Evolutionary conservation across 1,140 invertebrate genomes (phyloP), one percentile per base, ranked within the genome.

Genomic region (Apis cerana): DNA sequence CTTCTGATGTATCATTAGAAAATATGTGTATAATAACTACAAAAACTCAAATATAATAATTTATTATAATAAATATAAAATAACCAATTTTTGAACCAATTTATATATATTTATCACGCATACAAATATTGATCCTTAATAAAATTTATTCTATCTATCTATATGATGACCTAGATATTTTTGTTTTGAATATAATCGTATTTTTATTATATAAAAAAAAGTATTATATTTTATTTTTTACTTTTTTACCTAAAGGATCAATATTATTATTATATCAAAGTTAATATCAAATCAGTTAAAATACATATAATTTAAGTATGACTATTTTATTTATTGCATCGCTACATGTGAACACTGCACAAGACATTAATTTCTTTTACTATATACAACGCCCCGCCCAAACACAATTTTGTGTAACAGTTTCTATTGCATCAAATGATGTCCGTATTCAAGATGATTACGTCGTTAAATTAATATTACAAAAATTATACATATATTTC

Each of bases 21-120:
- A 98, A 98, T 94, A 95, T 97, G 69, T 97, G 97, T 87, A 95
- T 98, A 50, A 90, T 98, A 33, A 97, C 96, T 72, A 89, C 76
- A 62, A 71, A 50, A 67, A 54, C 79, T 71, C 9, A 21, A 81
- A 79, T 65, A 19, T 80, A 75, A 8, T 33, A 48, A 75, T 21
- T 61, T 12, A 56, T 33, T 50, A 50, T 27, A 2, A 11, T 56
- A 62, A 27, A 27, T 48, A 15, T 59, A 7, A 7, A 68, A 69
- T 48, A 69, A 54, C 67, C 21, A n/a, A n/a, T 70, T n/a, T 52
- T 43, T 43, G 33, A 43, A 43, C 5, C 33, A 43, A 43, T 43
- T 43, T 43, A 43, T 43, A 43, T 43, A 2, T 43, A 43, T 43
- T 43, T 43, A 43, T 43, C 33, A 43, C 3, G 33, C 33, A 43